phyloP scores from a whole-genome alignment of 2,888 invertebrate species.

The Pedicia rivosa region DNA sequence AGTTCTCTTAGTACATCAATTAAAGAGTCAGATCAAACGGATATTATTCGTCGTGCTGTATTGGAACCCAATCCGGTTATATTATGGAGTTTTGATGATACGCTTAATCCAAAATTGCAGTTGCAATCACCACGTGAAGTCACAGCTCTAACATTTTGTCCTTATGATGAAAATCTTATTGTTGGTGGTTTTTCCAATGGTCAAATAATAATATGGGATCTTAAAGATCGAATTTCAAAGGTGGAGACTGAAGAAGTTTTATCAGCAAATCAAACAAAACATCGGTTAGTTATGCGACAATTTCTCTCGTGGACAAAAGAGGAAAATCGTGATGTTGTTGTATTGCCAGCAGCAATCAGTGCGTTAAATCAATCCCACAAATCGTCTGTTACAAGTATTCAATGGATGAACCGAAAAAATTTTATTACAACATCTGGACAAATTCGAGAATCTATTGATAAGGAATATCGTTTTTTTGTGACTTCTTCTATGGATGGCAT shows the following conservation, averaged over 20 bases:
- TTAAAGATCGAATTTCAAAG: slow-evolving; percentile 42
- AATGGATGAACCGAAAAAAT: slow-evolving; percentile 49
- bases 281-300: slow-evolving; percentile 40
- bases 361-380: slow-evolving; percentile 44
- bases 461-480: slow-evolving; percentile 41
- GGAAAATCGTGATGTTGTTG: slow-evolving; percentile 37
- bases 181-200: slow-evolving; percentile 59
- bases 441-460: slow-evolving; percentile 28
- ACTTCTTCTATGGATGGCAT: slow-evolving; percentile 50
- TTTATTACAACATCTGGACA: slow-evolving; percentile 42
- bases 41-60: slow-evolving; percentile 37
- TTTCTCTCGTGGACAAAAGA: slow-evolving; percentile 55
- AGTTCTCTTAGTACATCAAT: slow-evolving; percentile 27
- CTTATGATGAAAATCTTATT: slow-evolving; percentile 48
- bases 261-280: slow-evolving; percentile 44
- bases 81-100: slow-evolving; percentile 60
- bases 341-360: slow-evolving; percentile 44
- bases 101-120: slow-evolving; percentile 48
- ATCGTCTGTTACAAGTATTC: slow-evolving; percentile 43
- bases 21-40: slow-evolving; percentile 21
- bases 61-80: slow-evolving; percentile 48
- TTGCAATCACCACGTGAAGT: slow-evolving; percentile 52
- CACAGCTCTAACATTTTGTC: slow-evolving; percentile 47
- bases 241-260: slow-evolving; percentile 44
- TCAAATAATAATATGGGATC: slow-evolving; percentile 54